Evolutionary conservation across 2,888 invertebrate genomes (phyloP).

Genomic region (Crepidodera aurea): DNA sequence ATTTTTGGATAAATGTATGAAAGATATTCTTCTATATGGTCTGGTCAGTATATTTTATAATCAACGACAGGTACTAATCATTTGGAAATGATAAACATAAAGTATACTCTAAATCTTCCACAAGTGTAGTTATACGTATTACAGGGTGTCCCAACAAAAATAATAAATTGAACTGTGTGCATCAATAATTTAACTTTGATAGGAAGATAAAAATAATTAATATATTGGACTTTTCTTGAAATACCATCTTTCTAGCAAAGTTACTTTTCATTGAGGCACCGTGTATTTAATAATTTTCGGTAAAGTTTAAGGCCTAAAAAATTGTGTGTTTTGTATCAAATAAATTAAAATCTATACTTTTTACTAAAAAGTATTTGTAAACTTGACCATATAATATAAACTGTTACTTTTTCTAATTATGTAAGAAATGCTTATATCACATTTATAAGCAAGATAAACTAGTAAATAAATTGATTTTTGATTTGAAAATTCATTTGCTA

Average conservation of each 20-base stretch:
- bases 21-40: constrained; percentile 3
- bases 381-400: not conserved
- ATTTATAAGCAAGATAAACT: not conserved
- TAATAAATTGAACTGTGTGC: too few relatives aligned
- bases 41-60: not conserved
- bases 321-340: constrained; percentile 31
- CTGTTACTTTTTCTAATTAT: not conserved
- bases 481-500: too few relatives aligned
- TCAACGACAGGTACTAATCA: not conserved
- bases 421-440: not conserved
- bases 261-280: not conserved
- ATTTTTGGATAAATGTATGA: constrained; percentile 10
- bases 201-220: too few relatives aligned
- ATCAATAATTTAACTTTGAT: too few relatives aligned
- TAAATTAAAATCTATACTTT: not conserved
- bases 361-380: not conserved
- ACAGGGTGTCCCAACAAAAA: too few relatives aligned
- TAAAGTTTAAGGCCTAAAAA: constrained; percentile 23
- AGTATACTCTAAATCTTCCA: too few relatives aligned
- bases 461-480: too few relatives aligned
- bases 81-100: too few relatives aligned
- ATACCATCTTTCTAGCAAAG: too few relatives aligned
- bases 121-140: too few relatives aligned
- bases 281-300: not conserved
- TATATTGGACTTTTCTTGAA: too few relatives aligned